phyloP scores from a whole-genome alignment of 2,888 invertebrate genomes.

The Malthinus seriepunctatus region DNA sequence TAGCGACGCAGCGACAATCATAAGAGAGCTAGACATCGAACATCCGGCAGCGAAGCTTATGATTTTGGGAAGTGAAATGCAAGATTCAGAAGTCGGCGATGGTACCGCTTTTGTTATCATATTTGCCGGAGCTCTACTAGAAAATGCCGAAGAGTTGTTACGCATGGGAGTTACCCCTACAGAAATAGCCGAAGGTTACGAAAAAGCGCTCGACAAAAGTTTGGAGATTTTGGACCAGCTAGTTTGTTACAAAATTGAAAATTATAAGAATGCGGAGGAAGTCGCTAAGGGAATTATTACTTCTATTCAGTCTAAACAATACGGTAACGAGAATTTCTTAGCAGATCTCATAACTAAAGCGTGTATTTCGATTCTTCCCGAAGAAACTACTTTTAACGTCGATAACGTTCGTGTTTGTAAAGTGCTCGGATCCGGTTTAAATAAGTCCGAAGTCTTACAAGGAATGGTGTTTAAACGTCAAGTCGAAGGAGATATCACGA shows the following conservation, averaged over 20 bases:
- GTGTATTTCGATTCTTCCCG: slow-evolving; percentile 85
- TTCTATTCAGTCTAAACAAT: slow-evolving; percentile 96
- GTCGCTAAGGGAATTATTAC: slow-evolving; percentile 77
- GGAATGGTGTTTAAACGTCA: slow-evolving; percentile 98
- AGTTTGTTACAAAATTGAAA: slow-evolving; percentile 76
- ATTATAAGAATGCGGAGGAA: slow-evolving; percentile 65
- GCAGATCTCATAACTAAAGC: slow-evolving; percentile 84
- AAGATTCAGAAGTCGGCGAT: slow-evolving; percentile 98
- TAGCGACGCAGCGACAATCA: slow-evolving; percentile 98
- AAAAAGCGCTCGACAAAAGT: slow-evolving; percentile 85
- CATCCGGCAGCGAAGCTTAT: slow-evolving; percentile 98
- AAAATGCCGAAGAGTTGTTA: slow-evolving; percentile 89
- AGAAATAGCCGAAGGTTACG: slow-evolving; percentile 96
- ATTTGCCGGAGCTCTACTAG: slow-evolving; percentile 86
- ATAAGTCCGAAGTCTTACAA: slow-evolving; percentile 79
- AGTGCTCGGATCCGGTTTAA: slow-evolving; percentile 82
- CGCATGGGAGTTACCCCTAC: slow-evolving; percentile 95
- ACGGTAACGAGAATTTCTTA: slow-evolving; percentile 94
- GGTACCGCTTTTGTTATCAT: slow-evolving; percentile 98
- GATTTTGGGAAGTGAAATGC: slow-evolving; percentile 96
- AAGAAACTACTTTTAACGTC: slow-evolving; percentile 90
- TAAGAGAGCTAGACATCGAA: slow-evolving; percentile 93
- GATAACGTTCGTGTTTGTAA: slow-evolving; percentile 97
- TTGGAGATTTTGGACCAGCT: slow-evolving; percentile 86
- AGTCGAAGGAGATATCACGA: slow-evolving; percentile 89